Evolutionary conservation across 2,797 vertebrate species (phyloP), one percentile per base, ranked within the genome.

Genomic region (Falco novaeseelandiae): DNA sequence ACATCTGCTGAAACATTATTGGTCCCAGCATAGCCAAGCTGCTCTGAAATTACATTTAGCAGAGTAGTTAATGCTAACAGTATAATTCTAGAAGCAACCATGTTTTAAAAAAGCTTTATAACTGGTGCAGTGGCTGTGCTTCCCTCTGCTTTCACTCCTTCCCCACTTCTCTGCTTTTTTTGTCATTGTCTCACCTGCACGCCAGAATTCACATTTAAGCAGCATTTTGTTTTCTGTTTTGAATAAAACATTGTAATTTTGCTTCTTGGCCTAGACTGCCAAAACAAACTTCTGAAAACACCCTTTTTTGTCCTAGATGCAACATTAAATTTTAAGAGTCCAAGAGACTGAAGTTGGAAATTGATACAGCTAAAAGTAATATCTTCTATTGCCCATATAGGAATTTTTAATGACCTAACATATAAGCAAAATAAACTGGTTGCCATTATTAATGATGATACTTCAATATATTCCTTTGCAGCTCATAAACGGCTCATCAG

Each of bases 1-100:
- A 99, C 99, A 99, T 99, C 99, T 99, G 99, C 98, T 99, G 98
- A 98, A 98, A 98, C 98, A 98, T 99, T 99, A 99, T 99, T 98
- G 98, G 98, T 99, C 99, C 99, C 99, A 98, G 98, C 98, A 98
- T 98, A 98, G 98, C 97, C 98, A 97, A 97, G 98, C 98, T 98
- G 98, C 98, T 98, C 98, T 97, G 98, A 98, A 98, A 98, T 98
- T 97, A 97, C 97, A 97, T 98, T 98, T 98, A 99, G 98, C 98
- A 97, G 97, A 97, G 98, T 98, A 98, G 98, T 98, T 99, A 99
- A 98, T 93, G 97, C 98, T 98, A 98, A 98, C 97, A 95, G 98
- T 97, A 97, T 98, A 98, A 98, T 98, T 98, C 97, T 97, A 96
- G 95, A 97, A 95, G 96, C 98, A 98, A 96, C 97, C 90, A 82